A percentile compares a stretch with the other conserved stretches of the same genome.
Evolutionary conservation across 1,140 invertebrate species (phyloP).

Genomic region (Zophobas atratus): DNA sequence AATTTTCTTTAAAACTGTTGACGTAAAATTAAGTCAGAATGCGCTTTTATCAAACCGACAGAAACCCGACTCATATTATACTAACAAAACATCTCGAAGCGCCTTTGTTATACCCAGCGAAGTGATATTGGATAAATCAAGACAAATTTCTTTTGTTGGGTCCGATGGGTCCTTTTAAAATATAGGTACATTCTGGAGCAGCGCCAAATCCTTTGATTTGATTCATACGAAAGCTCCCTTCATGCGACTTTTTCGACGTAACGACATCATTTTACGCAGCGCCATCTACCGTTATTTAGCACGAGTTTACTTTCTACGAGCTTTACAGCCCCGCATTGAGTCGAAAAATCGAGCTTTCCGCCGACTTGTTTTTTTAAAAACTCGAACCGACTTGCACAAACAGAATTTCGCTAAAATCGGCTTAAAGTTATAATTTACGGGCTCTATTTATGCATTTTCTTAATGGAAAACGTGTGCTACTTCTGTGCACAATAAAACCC

Average conservation of each 20-base stretch:
- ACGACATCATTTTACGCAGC: neutral
- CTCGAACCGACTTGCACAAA: neutral
- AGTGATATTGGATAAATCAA: conserved; percentile 17
- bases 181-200: neutral
- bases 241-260: neutral
- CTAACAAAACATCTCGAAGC: neutral
- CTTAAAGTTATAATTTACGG: neutral
- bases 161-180: neutral
- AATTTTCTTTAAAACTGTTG: too few species aligned
- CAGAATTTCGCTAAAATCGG: too few species aligned
- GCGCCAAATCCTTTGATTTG: conserved; percentile 1
- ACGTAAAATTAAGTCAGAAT: too few species aligned
- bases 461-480: too few species aligned
- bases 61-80: too few species aligned
- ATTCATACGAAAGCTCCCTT: neutral
- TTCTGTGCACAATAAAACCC: too few species aligned
- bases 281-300: too few species aligned
- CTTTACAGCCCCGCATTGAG: neutral
- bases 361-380: neutral
- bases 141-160: conserved; percentile 16
- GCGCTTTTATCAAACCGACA: too few species aligned
- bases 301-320: too few species aligned
- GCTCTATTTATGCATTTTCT: neutral
- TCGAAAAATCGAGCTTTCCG: neutral
- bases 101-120: neutral